Evolutionary conservation across 2,113 vertebrate species (phyloP), one percentile per base, ranked within the genome.

Genomic region (Nesogale talazaci): DNA sequence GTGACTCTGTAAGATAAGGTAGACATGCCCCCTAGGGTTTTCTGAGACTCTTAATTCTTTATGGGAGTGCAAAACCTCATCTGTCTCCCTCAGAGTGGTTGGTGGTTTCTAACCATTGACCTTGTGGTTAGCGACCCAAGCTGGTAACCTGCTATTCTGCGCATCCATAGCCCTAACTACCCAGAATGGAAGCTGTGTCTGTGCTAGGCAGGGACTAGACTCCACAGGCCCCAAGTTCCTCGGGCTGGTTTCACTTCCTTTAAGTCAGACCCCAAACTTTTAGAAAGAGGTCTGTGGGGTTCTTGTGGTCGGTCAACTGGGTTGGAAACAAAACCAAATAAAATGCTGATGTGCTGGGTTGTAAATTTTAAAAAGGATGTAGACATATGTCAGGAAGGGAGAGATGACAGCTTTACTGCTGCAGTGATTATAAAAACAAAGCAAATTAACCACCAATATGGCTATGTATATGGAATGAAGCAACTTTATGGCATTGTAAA

Each of bases 331-430:
- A 92, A 94, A 90, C 88, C 61, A 36, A 90, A 77, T 46, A 52
- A 94, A 93, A 89, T 57, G 56, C 90, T 94, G 92, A 90, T 3
- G 23, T 69, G 63, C 89, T 93, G 82, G 69, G 75, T 93, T 88
- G 89, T 83, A 84, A 92, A 61, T 61, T 19, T 61, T 19, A 23
- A 52, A 83, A 52, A 52, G 95, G 91, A 94, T 42, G 3, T 14
- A 81, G 85, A 82, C 82, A 34, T 77, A 40, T 81, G 94, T 94
- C 91, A 70, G 67, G 3, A 23, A 80, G 57, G 90, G 67, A 16
- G 31, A 78, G 77, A 84, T 95, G 94, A 92, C 92, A 95, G 87
- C 78, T 94, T 91, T 83, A 75, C 72, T 72, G n/a, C 77, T 38
- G 42, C 90, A 15, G 59, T 91, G 76, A 93, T 89, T 90, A 89